phyloP scores from a whole-genome alignment of 2,888 invertebrate species.

The Nomada ferruginata region DNA sequence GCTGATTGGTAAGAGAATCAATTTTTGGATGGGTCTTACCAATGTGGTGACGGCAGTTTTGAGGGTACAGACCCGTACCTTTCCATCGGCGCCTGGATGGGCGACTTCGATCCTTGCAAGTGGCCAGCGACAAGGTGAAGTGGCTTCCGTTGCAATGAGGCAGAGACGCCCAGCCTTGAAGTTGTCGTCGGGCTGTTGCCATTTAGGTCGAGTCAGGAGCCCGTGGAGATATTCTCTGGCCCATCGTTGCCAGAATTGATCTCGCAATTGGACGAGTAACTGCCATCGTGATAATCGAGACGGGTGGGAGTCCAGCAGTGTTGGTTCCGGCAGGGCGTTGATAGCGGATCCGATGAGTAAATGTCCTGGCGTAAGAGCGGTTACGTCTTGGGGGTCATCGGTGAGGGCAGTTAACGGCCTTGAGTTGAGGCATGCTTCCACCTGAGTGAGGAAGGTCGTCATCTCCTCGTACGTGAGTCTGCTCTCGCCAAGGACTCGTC shows the following conservation, averaged over 20 bases:
- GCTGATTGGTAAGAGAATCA: not conserved
- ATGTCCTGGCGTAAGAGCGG: slow-evolving; percentile 3
- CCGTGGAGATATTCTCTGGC: not conserved
- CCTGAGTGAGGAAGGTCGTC: not conserved
- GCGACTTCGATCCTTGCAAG: not conserved
- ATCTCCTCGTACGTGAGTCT: slow-evolving; percentile 1
- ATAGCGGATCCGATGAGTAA: not conserved
- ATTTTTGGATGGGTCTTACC: not conserved
- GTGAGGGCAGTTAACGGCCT: not conserved
- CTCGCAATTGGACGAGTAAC: not conserved
- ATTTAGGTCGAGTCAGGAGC: not conserved
- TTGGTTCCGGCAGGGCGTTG: not conserved
- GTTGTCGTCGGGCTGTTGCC: not conserved
- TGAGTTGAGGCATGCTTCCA: slow-evolving; percentile 4
- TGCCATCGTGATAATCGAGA: slow-evolving; percentile 1
- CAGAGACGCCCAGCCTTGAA: not conserved
- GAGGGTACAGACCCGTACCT: not conserved
- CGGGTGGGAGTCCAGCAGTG: not conserved
- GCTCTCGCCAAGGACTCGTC: not conserved
- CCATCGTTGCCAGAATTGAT: slow-evolving; percentile 8
- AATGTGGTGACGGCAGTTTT: not conserved
- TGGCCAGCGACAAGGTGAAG: not conserved
- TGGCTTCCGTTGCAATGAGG: not conserved
- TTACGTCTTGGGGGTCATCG: not conserved
- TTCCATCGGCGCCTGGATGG: not conserved